Percentiles rank a stretch among this genome's conserved stretches.
phyloP scores from a whole-genome alignment of 1,140 invertebrate species.

The Goniozus legneri region DNA sequence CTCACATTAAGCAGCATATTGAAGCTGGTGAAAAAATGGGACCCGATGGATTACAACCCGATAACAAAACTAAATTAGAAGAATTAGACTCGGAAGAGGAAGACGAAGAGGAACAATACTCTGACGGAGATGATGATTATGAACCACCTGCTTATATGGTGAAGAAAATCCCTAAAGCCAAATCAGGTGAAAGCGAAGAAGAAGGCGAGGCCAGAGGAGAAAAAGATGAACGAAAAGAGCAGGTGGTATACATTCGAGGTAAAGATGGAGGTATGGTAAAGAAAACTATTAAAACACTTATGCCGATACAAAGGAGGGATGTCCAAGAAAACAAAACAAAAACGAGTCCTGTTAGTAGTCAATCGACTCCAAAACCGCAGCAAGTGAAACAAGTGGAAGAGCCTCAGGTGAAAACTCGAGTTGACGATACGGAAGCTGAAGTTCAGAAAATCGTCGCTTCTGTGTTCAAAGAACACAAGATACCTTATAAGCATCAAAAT shows the following conservation, averaged over 20 bases:
- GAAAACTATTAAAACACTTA: conserved; percentile 51
- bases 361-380: conserved; percentile 14
- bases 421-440: conserved; percentile 49
- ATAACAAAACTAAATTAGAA: conserved; percentile 41
- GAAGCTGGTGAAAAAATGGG: conserved; percentile 54
- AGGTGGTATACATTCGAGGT: conserved; percentile 43
- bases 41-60: conserved; percentile 46
- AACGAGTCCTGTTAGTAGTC: not conserved
- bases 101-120: conserved; percentile 46
- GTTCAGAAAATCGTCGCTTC: conserved; percentile 52
- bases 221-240: conserved; percentile 42
- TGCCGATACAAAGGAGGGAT: conserved; percentile 46
- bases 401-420: conserved; percentile 23
- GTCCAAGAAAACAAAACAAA: conserved; percentile 24
- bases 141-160: conserved; percentile 46
- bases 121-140: conserved; percentile 48
- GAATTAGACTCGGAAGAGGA: conserved; percentile 42
- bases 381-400: conserved; percentile 22
- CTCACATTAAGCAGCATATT: conserved; percentile 52
- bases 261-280: conserved; percentile 50
- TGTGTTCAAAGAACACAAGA: conserved; percentile 51
- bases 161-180: conserved; percentile 40
- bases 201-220: conserved; percentile 28
- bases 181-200: conserved; percentile 29
- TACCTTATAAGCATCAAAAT: conserved; percentile 43